A percentile compares a stretch with the other conserved stretches of the same genome.
Conservation (phyloP, 2,113 vertebrate species). For the Crotalus horridus region DNA sequence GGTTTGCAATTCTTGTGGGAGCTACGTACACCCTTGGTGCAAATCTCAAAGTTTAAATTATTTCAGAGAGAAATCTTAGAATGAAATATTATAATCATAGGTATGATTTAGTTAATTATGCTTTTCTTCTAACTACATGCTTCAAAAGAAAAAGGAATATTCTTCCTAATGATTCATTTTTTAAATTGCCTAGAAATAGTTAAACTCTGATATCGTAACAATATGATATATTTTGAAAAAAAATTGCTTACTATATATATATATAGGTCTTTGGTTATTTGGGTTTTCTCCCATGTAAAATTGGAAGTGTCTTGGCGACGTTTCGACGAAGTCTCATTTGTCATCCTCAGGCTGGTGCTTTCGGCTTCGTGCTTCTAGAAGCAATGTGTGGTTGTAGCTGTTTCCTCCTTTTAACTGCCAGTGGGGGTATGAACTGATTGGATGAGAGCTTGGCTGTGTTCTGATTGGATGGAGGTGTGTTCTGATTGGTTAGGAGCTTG, state of each 20-base stretch:
- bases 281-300: no score
- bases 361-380: no score
- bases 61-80: neutral
- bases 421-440: no score
- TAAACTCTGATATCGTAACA: neutral
- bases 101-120: neutral
- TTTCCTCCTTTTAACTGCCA: no score
- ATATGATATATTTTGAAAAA: neutral
- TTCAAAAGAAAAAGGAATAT: neutral
- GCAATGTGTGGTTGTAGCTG: no score
- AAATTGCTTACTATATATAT: neutral
- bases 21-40: neutral
- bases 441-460: no score
- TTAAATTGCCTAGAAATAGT: neutral
- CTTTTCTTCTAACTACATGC: neutral
- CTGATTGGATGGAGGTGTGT: no score
- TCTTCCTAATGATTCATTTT: neutral
- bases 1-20: neutral
- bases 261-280: no score
- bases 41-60: neutral
- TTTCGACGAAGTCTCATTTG: no score
- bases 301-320: no score
- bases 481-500: no score
- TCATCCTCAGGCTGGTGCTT: no score
- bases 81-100: neutral